Evolutionary conservation across 92 coral and sea anemone species (phyloP).

Genomic region (Micromussa lordhowensis): DNA sequence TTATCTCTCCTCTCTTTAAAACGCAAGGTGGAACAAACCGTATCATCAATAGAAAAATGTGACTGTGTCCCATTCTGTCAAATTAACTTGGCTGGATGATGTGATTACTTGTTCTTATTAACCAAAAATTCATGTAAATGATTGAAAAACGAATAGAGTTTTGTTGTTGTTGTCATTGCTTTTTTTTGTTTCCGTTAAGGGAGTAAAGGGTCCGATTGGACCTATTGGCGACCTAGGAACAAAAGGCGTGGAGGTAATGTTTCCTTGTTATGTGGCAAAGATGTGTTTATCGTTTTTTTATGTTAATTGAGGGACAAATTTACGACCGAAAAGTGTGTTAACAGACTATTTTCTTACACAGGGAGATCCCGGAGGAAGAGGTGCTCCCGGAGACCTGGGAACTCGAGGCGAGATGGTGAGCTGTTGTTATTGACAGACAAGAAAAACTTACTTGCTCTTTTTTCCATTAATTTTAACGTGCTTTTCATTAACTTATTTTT

Average conservation of each 20-base stretch:
- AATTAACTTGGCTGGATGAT: not conserved
- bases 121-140: too few species aligned
- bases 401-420: conserved; percentile 38
- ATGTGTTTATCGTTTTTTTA: not conserved
- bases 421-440: not conserved
- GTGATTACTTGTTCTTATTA: not conserved
- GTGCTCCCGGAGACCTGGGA: conserved; percentile 31
- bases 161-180: too few species aligned
- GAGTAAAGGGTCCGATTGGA: conserved; percentile 41
- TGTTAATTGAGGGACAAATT: not conserved
- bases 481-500: not conserved
- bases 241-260: conserved; percentile 56
- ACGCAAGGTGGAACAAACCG: not conserved
- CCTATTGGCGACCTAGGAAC: conserved; percentile 58
- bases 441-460: not conserved
- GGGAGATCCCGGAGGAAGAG: conserved; percentile 34
- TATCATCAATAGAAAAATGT: not conserved
- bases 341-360: not conserved
- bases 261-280: not conserved
- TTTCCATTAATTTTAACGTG: not conserved
- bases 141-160: too few species aligned
- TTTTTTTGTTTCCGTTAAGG: conserved; percentile 23
- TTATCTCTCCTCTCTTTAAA: not conserved
- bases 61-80: not conserved
- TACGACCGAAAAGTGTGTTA: not conserved